Evolutionary conservation across 2,113 vertebrate genomes (phyloP).

Genomic region (Emberiza fucata): DNA sequence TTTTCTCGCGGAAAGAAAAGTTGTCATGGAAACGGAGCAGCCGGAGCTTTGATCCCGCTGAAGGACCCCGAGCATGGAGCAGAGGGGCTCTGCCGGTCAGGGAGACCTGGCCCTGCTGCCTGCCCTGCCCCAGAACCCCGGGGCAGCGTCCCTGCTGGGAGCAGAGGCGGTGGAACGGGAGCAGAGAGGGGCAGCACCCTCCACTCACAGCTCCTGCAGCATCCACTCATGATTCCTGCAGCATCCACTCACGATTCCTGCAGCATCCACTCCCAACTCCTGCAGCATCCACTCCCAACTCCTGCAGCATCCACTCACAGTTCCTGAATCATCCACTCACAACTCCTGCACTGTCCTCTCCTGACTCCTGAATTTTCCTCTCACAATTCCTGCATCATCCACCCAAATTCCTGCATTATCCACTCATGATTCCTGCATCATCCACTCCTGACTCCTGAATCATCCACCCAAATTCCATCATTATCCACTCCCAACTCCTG

Average conservation of each 20-base stretch:
- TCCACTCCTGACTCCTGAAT: too few relatives aligned
- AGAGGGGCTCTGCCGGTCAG: neutral
- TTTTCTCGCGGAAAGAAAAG: neutral
- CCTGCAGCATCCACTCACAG: fast-evolving
- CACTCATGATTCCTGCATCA: fast-evolving
- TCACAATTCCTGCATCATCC: too few relatives aligned
- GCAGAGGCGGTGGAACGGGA: too few relatives aligned
- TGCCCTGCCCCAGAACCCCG: fast-evolving
- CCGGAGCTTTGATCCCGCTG: neutral
- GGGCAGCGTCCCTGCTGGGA: fast-evolving
- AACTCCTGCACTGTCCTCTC: too few relatives aligned
- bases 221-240: fast-evolving
- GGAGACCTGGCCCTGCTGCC: neutral
- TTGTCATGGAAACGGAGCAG: conserved; percentile 15
- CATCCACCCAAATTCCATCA: too few relatives aligned
- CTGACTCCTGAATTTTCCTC: too few relatives aligned
- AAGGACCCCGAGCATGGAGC: neutral
- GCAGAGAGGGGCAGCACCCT: too few relatives aligned
- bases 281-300: fast-evolving
- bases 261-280: fast-evolving
- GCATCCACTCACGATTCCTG: fast-evolving
- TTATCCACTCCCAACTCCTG: fast-evolving
- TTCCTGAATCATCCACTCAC: too few relatives aligned
- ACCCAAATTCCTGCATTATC: too few relatives aligned
- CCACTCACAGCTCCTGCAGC: neutral